Evolutionary conservation across 1,140 invertebrate species (phyloP), one percentile per base, ranked within the genome.

Genomic region (Batillaria attramentaria): DNA sequence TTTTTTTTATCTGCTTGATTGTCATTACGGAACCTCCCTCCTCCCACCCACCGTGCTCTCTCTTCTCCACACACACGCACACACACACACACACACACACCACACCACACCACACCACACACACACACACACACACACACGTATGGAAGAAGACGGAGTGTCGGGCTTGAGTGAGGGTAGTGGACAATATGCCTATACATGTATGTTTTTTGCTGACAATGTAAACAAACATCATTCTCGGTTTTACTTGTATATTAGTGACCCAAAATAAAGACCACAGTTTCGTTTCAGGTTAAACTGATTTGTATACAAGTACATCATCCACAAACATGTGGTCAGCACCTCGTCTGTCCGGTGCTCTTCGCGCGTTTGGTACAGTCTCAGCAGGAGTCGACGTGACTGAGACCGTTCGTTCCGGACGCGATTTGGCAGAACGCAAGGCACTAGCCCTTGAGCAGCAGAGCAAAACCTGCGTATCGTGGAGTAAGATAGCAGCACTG

Each of bases 291-390:
- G 8, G 16, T 43, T 43, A 13, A 13, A 42, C n/a, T 72, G 16
- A 24, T 72, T 24, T 8, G 31, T n/a, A 28, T 41, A 8, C 8
- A 41, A 39, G 37, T 6, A 69, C 3, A 69, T 16, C n/a, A 37
- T 16, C 1, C 6, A 13, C 4, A 3, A 57, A 20, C 28, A 75
- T 60, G 73, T 75, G 73, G 73, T 62, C 73, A 2, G 3, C 37
- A 5, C 89, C 89, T 46, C 77, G 88, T 37, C 81, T 91, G 50
- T 87, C 88, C 13, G 85, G 85, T 37, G 87, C 88, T n/a, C 50
- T 90, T 18, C 42, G 89, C 68, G 88, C 86, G 20, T 89, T 89
- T 80, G 80, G 87, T 24, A 83, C 74, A 66, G 79, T 88, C 31
- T 65, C 80, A 33, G 77, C 80, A 28, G 68, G 79, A 68, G 78